A percentile compares a stretch with the other conserved stretches of the same genome.
Conservation (phyloP, 2,888 invertebrate species). For the Drosophila engyochracea region DNA sequence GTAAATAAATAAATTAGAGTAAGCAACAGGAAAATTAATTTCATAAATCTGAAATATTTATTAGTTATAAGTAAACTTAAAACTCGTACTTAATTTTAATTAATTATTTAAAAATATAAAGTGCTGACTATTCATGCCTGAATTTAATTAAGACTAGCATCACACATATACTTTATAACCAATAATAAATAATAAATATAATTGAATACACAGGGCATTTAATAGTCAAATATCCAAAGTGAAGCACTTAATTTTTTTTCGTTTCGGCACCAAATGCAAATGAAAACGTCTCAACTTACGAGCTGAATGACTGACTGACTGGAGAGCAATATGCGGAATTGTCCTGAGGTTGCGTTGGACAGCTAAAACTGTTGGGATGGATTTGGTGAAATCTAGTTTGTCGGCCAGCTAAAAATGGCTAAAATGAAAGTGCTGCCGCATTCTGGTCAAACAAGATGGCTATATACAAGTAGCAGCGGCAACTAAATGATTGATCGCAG, state of each 20-base stretch:
- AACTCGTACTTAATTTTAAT: background rate
- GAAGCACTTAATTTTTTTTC: slow-evolving; percentile 16
- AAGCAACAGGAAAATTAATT: background rate
- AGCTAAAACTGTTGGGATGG: background rate
- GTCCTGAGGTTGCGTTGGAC: slow-evolving; percentile 5
- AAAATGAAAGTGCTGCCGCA: slow-evolving; percentile 65
- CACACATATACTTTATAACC: background rate
- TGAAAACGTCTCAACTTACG: slow-evolving; percentile 78
- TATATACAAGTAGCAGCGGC: slow-evolving; percentile 16
- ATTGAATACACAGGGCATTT: slow-evolving; percentile 8
- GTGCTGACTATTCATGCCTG: background rate
- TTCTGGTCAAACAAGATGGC: slow-evolving; percentile 32
- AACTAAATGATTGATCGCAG: slow-evolving; percentile 75
- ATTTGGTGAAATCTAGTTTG: slow-evolving; percentile 7
- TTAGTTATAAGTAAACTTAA: background rate
- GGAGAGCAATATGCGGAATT: slow-evolving; percentile 31
- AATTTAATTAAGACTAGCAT: background rate
- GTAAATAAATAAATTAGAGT: background rate
- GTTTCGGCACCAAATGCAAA: slow-evolving; percentile 68
- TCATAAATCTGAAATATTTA: background rate
- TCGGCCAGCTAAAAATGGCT: slow-evolving; percentile 27
- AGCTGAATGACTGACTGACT: slow-evolving; percentile 19
- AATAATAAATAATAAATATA: background rate
- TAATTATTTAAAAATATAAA: background rate
- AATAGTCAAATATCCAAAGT: background rate